Evolutionary conservation across 2,888 invertebrate genomes (phyloP).

Genomic region (Agrotis exclamationis): DNA sequence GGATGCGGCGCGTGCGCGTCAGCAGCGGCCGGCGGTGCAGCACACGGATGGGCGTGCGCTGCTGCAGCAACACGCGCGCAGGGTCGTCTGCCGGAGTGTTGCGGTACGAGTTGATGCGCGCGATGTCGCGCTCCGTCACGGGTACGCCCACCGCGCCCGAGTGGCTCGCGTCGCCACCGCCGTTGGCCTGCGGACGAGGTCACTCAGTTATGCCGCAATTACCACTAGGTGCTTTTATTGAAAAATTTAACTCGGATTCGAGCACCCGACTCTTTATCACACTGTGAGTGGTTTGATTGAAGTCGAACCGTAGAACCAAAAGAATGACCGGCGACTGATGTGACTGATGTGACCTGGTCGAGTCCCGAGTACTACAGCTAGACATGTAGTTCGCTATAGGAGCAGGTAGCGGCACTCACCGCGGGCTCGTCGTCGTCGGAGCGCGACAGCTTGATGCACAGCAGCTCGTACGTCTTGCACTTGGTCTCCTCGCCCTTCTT

Average conservation of each 20-base stretch:
- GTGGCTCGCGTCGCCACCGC: not conserved
- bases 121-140: conserved; percentile 77
- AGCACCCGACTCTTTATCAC: too few relatives aligned
- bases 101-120: conserved; percentile 85
- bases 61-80: conserved; percentile 91
- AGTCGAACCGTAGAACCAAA: too few relatives aligned
- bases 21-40: conserved; percentile 96
- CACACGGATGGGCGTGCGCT: conserved; percentile 97
- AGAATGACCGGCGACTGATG: too few relatives aligned
- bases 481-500: conserved; percentile 97
- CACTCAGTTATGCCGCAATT: not conserved
- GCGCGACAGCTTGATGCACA: conserved; percentile 92
- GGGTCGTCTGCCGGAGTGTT: conserved; percentile 75
- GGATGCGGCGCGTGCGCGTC: conserved; percentile 92
- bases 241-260: too few relatives aligned
- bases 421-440: conserved; percentile 66
- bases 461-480: conserved; percentile 96
- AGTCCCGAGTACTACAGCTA: too few relatives aligned
- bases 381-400: too few relatives aligned
- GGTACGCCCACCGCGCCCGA: not conserved
- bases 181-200: conserved; percentile 11
- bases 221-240: too few relatives aligned
- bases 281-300: too few relatives aligned
- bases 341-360: too few relatives aligned
- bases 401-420: conserved; percentile 3